Base-by-base conservation (phyloP, 2,888 invertebrate species). In the Lycaena phlaeas region DNA sequence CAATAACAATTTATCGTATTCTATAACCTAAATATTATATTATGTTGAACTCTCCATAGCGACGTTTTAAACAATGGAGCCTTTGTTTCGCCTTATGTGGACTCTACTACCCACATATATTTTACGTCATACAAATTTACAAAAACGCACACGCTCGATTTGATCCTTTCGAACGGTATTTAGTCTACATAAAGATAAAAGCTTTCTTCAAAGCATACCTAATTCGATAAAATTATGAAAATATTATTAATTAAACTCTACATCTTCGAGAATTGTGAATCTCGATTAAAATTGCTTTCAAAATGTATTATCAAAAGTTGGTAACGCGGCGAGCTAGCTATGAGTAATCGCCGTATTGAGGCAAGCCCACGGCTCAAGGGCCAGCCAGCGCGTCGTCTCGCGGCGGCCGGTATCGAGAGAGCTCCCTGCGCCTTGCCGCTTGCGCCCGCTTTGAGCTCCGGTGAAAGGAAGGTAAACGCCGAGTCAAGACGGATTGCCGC, bases 381-480 rank as follows among this genome's bases (percentile, higher is more conserved):
- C 59, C 67, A 72, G 72, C 68, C 73, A 63, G 72, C 69, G 65
- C 64, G 73, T 62, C 69, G 68, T 56, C 64, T 61, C 58, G 56
- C 59, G 47, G 56, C 59, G 46, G 38, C 45, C 41, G 42, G 41
- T 27, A 41, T 37, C 40, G 41, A 26, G 41, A 52, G 51, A 45
- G 44, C 51, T 48, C 51, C 48, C 52, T 51, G 57, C 54, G 46
- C 48, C 46, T 40, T 18, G n/a, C n/a, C n/a, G n/a, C n/a, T n/a
- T n/a, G 12, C 18, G 34, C 34, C 22, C 9, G 34, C 9, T 30
- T 15, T 45, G 62, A 57, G 52, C 51, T 46, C 51, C 57, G 65
- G 82, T 82, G 81, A 82, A 79, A 82, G 81, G 81, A 68, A 79
- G 79, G 77, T 76, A 79, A 77, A 70, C 68, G 64, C 65, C 63